Conservation (phyloP, 2,888 invertebrate species). For the Scrobipalpa atriplicella region DNA sequence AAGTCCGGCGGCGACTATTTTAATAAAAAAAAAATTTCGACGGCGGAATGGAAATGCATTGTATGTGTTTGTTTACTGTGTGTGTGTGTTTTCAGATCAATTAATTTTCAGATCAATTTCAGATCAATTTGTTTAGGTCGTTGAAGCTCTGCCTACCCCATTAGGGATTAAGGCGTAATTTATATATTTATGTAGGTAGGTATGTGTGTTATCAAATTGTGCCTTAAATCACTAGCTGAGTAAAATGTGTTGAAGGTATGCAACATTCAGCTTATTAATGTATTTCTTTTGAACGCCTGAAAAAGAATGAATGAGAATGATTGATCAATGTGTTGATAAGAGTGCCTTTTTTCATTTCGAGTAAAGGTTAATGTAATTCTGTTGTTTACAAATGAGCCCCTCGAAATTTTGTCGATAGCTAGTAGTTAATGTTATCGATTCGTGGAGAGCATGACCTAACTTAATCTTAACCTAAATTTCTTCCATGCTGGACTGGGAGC, state of each 20-base stretch:
- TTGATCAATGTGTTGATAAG: background rate
- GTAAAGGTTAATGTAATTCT: background rate
- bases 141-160: too few species aligned
- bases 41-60: too few species aligned
- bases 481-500: too few species aligned
- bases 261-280: conserved; percentile 2
- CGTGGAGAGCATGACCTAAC: too few species aligned
- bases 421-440: too few species aligned
- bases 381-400: background rate
- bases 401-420: background rate
- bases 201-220: background rate
- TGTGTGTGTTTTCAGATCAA: too few species aligned
- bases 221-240: background rate
- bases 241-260: conserved; percentile 12
- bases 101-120: background rate
- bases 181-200: too few species aligned
- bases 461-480: too few species aligned
- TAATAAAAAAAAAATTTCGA: background rate
- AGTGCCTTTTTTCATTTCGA: background rate
- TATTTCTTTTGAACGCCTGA: background rate
- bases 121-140: too few species aligned
- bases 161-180: too few species aligned
- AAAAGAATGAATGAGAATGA: background rate
- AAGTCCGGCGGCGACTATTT: background rate
- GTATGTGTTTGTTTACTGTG: too few species aligned